Percentiles rank a stretch among this genome's conserved stretches.
phyloP scores from a whole-genome alignment of 2,797 vertebrate species.

The Microchirus variegatus region DNA sequence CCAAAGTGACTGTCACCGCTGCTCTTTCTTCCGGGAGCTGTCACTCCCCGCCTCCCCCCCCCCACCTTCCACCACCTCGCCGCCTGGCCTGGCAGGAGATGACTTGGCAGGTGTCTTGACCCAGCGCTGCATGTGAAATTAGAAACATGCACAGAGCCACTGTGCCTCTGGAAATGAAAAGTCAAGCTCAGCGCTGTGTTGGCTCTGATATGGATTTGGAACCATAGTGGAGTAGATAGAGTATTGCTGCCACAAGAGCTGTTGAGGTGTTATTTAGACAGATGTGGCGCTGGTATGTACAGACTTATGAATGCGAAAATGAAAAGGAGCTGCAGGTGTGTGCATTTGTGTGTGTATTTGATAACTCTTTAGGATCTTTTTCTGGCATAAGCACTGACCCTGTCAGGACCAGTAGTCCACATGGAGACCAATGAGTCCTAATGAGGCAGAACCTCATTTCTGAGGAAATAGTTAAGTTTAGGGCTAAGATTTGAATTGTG shows the following conservation, averaged over 20 bases:
- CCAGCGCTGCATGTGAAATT: slow-evolving; percentile 41
- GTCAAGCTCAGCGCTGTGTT: slow-evolving; percentile 40
- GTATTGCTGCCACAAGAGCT: slow-evolving; percentile 6
- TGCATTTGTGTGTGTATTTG: background rate
- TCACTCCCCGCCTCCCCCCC: no score
- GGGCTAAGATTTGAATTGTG: no score
- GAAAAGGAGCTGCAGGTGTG: slow-evolving; percentile 10
- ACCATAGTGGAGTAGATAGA: slow-evolving; percentile 12
- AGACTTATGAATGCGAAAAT: slow-evolving; percentile 28
- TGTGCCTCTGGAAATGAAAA: slow-evolving; percentile 63
- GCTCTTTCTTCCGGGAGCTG: slow-evolving; percentile 55
- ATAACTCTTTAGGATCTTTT: no score
- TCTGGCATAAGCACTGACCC: no score
- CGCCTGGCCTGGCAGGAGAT: slow-evolving; percentile 45
- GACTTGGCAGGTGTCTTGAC: slow-evolving; percentile 66
- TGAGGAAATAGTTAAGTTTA: no score
- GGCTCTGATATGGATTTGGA: slow-evolving; percentile 24
- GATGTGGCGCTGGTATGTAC: slow-evolving; percentile 41
- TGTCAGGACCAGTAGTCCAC: no score
- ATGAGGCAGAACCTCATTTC: no score
- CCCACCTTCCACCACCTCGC: slow-evolving; percentile 55
- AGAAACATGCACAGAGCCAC: slow-evolving; percentile 41
- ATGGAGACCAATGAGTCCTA: no score
- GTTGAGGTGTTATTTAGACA: slow-evolving; percentile 55
- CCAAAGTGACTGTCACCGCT: slow-evolving; percentile 50